Evolutionary conservation across 1,140 invertebrate species (phyloP).

Genomic region (Lysiphlebus fabarum): DNA sequence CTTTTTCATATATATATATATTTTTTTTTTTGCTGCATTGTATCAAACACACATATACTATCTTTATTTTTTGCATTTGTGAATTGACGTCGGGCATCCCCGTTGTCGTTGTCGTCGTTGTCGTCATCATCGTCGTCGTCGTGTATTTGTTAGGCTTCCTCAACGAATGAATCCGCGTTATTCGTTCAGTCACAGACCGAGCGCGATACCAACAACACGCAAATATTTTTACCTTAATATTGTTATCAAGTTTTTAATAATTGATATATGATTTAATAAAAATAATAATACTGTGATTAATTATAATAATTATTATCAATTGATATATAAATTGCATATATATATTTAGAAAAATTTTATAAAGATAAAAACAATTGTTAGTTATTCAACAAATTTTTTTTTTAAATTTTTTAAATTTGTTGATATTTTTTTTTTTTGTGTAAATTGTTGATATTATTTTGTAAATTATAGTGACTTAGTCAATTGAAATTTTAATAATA

Average conservation of each 20-base stretch:
- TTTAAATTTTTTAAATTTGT: not conserved
- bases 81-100: slow-evolving; percentile 19
- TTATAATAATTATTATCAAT: too few relatives aligned
- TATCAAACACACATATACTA: not conserved
- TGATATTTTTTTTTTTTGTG: too few relatives aligned
- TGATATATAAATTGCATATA: too few relatives aligned
- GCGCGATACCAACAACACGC: slow-evolving; percentile 24
- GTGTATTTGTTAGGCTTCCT: slow-evolving; percentile 2
- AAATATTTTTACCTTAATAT: slow-evolving; percentile 5
- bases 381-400: not conserved
- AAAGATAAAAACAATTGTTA: too few relatives aligned
- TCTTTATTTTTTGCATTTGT: not conserved
- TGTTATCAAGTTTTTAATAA: too few relatives aligned
- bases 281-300: not conserved
- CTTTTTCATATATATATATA: slow-evolving; percentile 2
- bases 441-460: too few relatives aligned
- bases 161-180: slow-evolving; percentile 22
- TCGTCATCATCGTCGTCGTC: too few relatives aligned
- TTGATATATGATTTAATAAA: slow-evolving; percentile 7
- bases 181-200: slow-evolving; percentile 29
- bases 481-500: too few relatives aligned
- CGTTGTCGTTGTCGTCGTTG: slow-evolving; percentile 16
- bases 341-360: too few relatives aligned
- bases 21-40: slow-evolving; percentile 1
- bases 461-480: too few relatives aligned